These are phyloP conservation scores for Synanceia verrucosa DNA, from an alignment of 2,797 vertebrate species.

Conservation along the genomic window DNA sequence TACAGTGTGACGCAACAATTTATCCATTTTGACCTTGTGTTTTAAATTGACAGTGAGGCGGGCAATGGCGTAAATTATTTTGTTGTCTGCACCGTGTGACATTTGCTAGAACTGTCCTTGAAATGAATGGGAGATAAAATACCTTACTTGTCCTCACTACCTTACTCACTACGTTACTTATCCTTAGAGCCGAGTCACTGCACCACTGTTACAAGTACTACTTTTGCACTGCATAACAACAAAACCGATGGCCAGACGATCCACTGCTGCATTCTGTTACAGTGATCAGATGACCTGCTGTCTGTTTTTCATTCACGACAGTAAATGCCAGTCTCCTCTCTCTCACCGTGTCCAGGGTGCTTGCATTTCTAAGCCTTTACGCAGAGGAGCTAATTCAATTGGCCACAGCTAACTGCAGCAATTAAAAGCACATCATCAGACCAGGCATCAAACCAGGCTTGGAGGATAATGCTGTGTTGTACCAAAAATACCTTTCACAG, in stretches of 20 bases:
- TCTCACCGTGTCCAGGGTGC: not conserved
- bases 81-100: not conserved
- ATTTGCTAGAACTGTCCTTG: conserved; percentile 29
- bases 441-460: conserved; percentile 50
- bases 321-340: conserved; percentile 7
- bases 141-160: too few relatives aligned
- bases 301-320: conserved; percentile 30
- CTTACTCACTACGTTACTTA: conserved; percentile 43
- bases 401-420: conserved; percentile 63
- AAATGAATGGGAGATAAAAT: conserved; percentile 30
- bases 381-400: conserved; percentile 59
- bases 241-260: conserved; percentile 35
- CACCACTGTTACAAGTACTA: conserved; percentile 53
- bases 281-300: conserved; percentile 33
- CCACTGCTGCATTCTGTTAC: conserved; percentile 50
- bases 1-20: not conserved
- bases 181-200: conserved; percentile 46
- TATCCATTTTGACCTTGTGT: conserved; percentile 28
- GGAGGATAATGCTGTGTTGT: conserved; percentile 58
- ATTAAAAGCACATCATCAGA: conserved; percentile 69
- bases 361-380: conserved; percentile 45
- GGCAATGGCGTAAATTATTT: conserved; percentile 1
- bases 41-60: conserved; percentile 7
- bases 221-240: conserved; percentile 47
- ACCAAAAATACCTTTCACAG: conserved; percentile 66